These are phyloP conservation scores for Halictus ligatus DNA, from an alignment of 2,888 invertebrate genomes.

Conservation along the genomic window DNA sequence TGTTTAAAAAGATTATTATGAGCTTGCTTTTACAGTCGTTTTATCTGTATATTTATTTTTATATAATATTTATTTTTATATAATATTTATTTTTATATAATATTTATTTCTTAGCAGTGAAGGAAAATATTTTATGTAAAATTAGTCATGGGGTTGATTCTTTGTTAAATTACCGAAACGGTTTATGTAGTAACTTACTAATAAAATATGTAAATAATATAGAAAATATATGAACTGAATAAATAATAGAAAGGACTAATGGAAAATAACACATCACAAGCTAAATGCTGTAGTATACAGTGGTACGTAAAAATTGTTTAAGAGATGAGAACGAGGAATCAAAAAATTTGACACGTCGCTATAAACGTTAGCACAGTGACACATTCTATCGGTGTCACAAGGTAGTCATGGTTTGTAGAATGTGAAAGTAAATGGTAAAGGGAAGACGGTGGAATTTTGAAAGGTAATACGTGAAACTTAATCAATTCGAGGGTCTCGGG, in stretches of 20 bases:
- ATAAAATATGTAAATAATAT: neutral
- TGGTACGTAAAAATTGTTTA: neutral
- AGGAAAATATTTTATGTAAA: neutral
- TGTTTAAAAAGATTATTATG: neutral
- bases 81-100: neutral
- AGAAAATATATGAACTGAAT: neutral
- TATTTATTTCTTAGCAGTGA: neutral
- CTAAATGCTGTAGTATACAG: neutral
- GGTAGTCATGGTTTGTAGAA: neutral
- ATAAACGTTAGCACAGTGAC: no score
- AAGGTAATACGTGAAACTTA: constrained; percentile 5
- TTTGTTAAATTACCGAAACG: no score
- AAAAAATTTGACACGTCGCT: neutral
- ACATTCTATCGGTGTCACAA: neutral
- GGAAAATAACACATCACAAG: neutral
- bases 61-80: neutral
- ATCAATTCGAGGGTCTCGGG: constrained; percentile 1
- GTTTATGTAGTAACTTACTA: no score
- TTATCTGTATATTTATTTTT: no score
- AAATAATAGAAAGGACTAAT: neutral
- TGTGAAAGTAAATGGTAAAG: neutral
- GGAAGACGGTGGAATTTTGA: no score
- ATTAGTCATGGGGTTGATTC: no score
- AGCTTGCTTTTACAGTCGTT: neutral
- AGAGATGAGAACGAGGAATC: neutral